Evolutionary conservation across 2,888 invertebrate species (phyloP), one percentile per base, ranked within the genome.

Genomic region (Cabera pusaria): DNA sequence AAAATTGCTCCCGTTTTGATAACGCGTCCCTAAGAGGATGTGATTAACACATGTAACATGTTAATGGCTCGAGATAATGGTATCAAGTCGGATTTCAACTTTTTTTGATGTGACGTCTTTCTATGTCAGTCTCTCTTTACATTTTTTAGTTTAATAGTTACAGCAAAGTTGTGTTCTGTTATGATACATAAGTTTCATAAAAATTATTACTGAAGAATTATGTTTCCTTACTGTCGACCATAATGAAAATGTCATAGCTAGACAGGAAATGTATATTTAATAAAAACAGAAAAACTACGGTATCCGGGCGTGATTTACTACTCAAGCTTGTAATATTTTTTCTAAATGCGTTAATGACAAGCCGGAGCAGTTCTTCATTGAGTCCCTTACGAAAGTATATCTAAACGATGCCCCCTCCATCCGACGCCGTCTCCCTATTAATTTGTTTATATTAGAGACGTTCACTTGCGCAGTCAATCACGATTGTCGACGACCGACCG

Each of bases 391-490:
- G 43, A 42, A 52, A 56, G 61, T 57, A n/a, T n/a, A 56, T 55
- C 61, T 75, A 72, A 79, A 71, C 74, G 58, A 52, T 66, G 58
- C 53, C 37, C 38, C 66, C 63, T 57, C 72, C 54, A 59, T 61
- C 55, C 62, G 66, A 63, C 62, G 56, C 62, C 60, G 64, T 62
- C 74, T 71, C 76, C 80, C 84, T 83, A 85, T 86, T 87, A 88
- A 87, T 88, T 86, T 87, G 87, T 87, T 88, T 87, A 86, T 86
- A 87, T 87, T 87, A 87, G 82, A 81, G 75, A 64, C 72, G 76
- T 74, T 87, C 87, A 88, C 85, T 81, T 85, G 87, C 82, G 87
- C 87, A 85, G 82, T 87, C 87, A 79, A 85, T 88, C 87, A 86
- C 76, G 78, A 79, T 82, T 84, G 86, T 85, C 85, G 84, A 77